These are phyloP conservation scores for Decapterus maruadsi DNA, from an alignment of 2,797 vertebrate genomes.

Conservation along the genomic window DNA sequence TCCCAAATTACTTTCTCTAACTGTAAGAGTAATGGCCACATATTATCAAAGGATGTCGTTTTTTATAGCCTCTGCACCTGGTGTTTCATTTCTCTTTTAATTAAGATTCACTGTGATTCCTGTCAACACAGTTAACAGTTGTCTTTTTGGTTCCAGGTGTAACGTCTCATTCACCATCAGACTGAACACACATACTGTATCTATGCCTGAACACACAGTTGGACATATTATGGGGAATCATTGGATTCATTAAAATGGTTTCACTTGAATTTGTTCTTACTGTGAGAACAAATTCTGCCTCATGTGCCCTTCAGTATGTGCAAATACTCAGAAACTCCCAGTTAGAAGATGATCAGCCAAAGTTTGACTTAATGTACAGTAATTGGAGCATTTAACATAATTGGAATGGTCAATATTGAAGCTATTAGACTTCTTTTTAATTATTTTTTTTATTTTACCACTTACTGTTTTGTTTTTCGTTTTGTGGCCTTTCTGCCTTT, in stretches of 20 bases:
- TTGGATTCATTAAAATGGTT: conserved; percentile 26
- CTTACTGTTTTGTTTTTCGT: neutral
- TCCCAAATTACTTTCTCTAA: conserved; percentile 76
- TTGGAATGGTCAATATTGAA: neutral
- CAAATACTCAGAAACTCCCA: conserved; percentile 17
- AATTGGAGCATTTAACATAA: neutral
- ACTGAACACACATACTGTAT: conserved; percentile 2
- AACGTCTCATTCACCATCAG: conserved; percentile 27
- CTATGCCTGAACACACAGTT: conserved; percentile 11
- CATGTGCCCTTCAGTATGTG: neutral
- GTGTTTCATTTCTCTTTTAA: conserved; percentile 63
- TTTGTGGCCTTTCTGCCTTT: neutral
- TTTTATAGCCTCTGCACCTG: conserved; percentile 58
- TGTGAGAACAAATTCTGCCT: conserved; percentile 18
- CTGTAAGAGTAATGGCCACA: conserved; percentile 70
- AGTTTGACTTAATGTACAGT: conserved; percentile 21
- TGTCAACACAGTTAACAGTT: conserved; percentile 45
- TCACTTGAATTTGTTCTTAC: conserved; percentile 21
- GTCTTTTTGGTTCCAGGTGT: conserved; percentile 35
- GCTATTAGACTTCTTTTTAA: no score
- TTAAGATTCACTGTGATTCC: conserved; percentile 62
- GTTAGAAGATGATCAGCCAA: neutral
- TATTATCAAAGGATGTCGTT: conserved; percentile 71
- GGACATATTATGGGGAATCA: conserved; percentile 10
- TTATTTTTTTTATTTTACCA: no score